A percentile compares a stretch with the other conserved stretches of the same genome.
These are phyloP conservation scores for Ceratoteleas bidentatus DNA, from an alignment of 1,140 invertebrate species.

Conservation along the genomic window DNA sequence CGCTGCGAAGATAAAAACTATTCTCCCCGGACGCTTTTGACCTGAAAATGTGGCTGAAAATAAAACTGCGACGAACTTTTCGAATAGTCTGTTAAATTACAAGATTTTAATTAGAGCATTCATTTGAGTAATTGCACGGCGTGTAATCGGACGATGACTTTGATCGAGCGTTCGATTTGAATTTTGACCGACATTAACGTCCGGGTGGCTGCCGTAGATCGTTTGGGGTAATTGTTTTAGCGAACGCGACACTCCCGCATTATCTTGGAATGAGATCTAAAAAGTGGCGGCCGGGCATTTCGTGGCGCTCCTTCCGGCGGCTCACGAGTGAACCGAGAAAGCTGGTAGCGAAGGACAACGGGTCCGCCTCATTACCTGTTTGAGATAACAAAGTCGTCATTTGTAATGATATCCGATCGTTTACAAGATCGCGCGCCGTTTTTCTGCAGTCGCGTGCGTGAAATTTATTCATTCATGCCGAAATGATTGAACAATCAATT, in stretches of 20 bases:
- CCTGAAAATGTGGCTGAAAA: too few relatives aligned
- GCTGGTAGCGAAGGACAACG: conserved; percentile 71
- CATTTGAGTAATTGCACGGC: too few relatives aligned
- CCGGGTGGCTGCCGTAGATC: too few relatives aligned
- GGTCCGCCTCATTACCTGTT: conserved; percentile 69
- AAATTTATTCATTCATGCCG: conserved; percentile 53
- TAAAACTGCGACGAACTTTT: too few relatives aligned
- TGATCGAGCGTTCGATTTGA: too few relatives aligned
- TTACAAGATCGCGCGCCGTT: conserved; percentile 49
- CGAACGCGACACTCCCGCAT: conserved; percentile 69
- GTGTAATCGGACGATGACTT: too few relatives aligned
- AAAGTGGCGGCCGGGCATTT: conserved; percentile 60
- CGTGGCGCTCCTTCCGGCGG: conserved; percentile 58
- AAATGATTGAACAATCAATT: conserved; percentile 39
- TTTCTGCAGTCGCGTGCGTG: conserved; percentile 61
- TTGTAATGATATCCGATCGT: conserved; percentile 71
- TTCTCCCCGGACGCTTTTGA: too few relatives aligned
- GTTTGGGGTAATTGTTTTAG: conserved; percentile 29
- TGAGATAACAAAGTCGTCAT: conserved; percentile 75
- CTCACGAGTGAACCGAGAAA: conserved; percentile 60
- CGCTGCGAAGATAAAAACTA: too few relatives aligned
- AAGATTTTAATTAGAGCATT: too few relatives aligned
- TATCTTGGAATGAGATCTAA: conserved; percentile 69
- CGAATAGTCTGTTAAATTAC: too few relatives aligned
- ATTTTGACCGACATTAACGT: too few relatives aligned